Percentiles rank a stretch among this genome's conserved stretches.
phyloP scores from a whole-genome alignment of 1,140 invertebrate species.

The Pseudomyrmex dendroicus region DNA sequence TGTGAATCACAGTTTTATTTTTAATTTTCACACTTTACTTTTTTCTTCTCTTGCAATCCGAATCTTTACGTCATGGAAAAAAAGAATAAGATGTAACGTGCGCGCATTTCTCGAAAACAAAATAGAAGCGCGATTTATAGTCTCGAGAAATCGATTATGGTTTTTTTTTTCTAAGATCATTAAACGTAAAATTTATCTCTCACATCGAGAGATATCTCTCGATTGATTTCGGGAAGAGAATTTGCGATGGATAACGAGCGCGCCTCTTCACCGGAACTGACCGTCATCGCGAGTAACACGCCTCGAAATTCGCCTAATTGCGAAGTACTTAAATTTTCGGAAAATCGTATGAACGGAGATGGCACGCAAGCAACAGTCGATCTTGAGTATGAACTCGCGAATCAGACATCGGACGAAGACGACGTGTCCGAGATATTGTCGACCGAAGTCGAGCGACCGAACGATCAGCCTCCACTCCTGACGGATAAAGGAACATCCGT shows the following conservation, averaged over 20 bases:
- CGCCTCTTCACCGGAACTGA: background rate
- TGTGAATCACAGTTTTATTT: background rate
- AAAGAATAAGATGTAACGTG: no score
- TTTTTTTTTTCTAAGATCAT: background rate
- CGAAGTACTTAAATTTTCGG: slow-evolving; percentile 2
- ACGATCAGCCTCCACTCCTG: background rate
- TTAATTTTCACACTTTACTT: background rate
- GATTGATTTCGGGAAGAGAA: background rate
- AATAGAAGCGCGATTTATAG: slow-evolving; percentile 25
- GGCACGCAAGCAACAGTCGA: background rate
- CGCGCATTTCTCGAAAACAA: slow-evolving; percentile 18
- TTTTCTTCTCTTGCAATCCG: no score
- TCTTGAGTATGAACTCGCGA: background rate
- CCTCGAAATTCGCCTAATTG: background rate
- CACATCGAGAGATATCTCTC: background rate
- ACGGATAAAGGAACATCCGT: background rate
- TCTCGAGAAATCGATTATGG: background rate
- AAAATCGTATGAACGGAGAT: background rate
- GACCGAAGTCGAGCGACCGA: background rate
- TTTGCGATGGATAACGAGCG: slow-evolving; percentile 2
- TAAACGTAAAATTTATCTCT: background rate
- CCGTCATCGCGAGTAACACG: background rate
- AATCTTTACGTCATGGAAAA: no score
- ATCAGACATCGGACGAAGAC: slow-evolving; percentile 21
- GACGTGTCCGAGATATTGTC: slow-evolving; percentile 2